Evolutionary conservation across 2,113 vertebrate species (phyloP).

Genomic region (Mobula hypostoma): DNA sequence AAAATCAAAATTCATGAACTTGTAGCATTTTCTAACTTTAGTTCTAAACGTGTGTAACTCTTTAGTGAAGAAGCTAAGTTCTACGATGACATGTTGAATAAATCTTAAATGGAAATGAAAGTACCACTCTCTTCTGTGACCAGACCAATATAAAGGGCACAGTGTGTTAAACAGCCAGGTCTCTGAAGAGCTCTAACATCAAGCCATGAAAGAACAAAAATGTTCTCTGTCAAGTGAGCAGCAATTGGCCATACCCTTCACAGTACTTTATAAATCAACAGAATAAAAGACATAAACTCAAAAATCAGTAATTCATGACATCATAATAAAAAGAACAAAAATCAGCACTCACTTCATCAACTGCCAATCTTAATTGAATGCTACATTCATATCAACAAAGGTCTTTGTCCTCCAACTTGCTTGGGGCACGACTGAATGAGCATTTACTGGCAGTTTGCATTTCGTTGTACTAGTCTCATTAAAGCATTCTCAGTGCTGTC

Average conservation of each 20-base stretch:
- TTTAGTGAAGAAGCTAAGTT: not conserved
- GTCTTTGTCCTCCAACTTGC: constrained; percentile 28
- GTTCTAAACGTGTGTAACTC: constrained; percentile 12
- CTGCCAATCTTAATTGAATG: constrained; percentile 37
- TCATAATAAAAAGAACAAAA: constrained; percentile 37
- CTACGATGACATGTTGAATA: constrained; percentile 35
- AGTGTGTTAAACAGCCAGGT: constrained; percentile 35
- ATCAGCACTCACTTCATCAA: constrained; percentile 35
- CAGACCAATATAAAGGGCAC: constrained; percentile 24
- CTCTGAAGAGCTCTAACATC: constrained; percentile 33
- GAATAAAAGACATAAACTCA: constrained; percentile 21
- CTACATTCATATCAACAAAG: constrained; percentile 34
- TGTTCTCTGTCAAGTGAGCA: constrained; percentile 36
- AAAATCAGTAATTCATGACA: constrained; percentile 37
- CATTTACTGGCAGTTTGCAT: constrained; percentile 28
- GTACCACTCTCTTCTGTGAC: constrained; percentile 20
- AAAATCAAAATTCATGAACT: not conserved
- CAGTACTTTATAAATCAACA: constrained; percentile 33
- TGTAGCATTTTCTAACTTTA: not conserved
- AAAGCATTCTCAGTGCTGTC: constrained; percentile 34
- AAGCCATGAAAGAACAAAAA: constrained; percentile 37
- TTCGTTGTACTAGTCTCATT: constrained; percentile 25
- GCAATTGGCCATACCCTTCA: constrained; percentile 28
- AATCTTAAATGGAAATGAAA: constrained; percentile 33
- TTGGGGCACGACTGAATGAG: constrained; percentile 29